Evolutionary conservation across 2,888 invertebrate genomes (phyloP), one percentile per base, ranked within the genome.

Genomic region (Drosophila eohydei): DNA sequence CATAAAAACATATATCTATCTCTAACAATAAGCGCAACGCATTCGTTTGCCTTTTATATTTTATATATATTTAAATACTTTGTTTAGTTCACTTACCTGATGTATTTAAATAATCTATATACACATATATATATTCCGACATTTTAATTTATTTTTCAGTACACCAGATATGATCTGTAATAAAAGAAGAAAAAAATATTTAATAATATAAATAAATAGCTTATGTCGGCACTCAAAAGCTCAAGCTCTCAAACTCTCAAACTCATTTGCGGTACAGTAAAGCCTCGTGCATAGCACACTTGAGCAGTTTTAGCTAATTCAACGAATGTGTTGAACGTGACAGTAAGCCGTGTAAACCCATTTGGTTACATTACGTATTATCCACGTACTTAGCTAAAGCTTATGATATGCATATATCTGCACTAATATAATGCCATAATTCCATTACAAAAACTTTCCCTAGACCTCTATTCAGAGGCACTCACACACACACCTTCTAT

Each of bases 351-450:
- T 28, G 43, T 58, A 36, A 61, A 46, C 61, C 48, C 43, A 61
- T 59, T 63, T 68, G 57, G 38, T 50, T 44, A 41, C 51, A 63
- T 74, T 62, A 32, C 43, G 34, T 34, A 48, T 71, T 66, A 71
- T 52, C 40, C 74, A 34, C 52, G 46, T 57, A 14, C 54, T 57
- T 66, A 71, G 50, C 16, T 43, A 41, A 40, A 59, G 71, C 71
- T 69, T 69, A 69, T 69, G 50, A 62, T 73, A 65, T 59, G 64
- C 68, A 68, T 68, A 71, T 68, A 67, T 48, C 41, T 50, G 54
- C 44, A 52, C 34, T 52, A 40, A 56, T 72, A 64, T 63, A 67
- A 75, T 73, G 11, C 38, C 58, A 69, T 73, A 73, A 77, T 77
- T 57, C 40, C 57, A 71, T 66, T 64, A 64, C 50, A 58, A 56